Percentiles rank a stretch among this genome's conserved stretches.
Evolutionary conservation across 2,113 vertebrate genomes (phyloP).

Genomic region (Rhinoptilus africanus): DNA sequence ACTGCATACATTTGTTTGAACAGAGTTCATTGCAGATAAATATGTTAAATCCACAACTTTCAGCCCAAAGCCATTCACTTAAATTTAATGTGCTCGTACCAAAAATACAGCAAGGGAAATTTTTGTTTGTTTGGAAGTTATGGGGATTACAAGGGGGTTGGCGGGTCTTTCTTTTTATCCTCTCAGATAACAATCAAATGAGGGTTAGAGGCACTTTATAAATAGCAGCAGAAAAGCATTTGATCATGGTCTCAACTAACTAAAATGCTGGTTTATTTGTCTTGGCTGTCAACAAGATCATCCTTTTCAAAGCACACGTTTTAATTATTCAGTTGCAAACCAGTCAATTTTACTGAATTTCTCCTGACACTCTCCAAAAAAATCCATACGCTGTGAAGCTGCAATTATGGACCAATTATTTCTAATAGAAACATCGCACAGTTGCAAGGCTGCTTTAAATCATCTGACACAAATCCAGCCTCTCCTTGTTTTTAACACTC

Average conservation of each 20-base stretch:
- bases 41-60: background rate
- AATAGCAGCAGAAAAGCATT: constrained; percentile 15
- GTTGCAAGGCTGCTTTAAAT: background rate
- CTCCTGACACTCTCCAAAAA: background rate
- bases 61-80: background rate
- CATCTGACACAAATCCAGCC: background rate
- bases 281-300: background rate
- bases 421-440: background rate
- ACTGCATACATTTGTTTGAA: background rate
- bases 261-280: background rate
- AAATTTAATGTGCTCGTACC: background rate
- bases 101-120: background rate
- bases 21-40: background rate
- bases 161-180: background rate
- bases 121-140: background rate
- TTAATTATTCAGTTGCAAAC: constrained; percentile 20
- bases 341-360: background rate
- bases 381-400: background rate
- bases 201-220: background rate
- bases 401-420: background rate
- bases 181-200: background rate
- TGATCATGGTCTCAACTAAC: background rate
- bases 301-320: background rate
- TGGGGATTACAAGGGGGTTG: background rate
- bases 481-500: background rate